Conservation (phyloP, 2,113 vertebrate genomes). For the Neotoma lepida region DNA sequence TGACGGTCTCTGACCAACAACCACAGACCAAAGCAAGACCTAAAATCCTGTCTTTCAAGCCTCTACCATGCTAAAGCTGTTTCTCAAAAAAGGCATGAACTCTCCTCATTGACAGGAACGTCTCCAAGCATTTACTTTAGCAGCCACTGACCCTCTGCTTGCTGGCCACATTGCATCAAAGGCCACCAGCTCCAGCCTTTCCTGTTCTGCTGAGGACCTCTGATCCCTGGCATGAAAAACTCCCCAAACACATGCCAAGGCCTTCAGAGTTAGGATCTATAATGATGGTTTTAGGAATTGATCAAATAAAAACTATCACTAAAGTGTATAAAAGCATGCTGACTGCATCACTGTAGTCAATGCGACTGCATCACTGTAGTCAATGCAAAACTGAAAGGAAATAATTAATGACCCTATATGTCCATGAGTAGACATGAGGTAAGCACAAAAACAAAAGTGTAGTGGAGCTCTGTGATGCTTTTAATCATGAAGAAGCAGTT, state of each 20-base stretch:
- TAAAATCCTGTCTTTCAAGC: background rate
- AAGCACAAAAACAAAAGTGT: background rate
- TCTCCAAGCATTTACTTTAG: background rate
- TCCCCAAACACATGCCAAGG: background rate
- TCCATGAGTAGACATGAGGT: background rate
- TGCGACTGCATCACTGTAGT: background rate
- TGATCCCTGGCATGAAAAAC: background rate
- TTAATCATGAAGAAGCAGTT: background rate
- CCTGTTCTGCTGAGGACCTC: background rate
- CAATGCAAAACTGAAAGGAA: background rate
- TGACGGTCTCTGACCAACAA: fast-evolving
- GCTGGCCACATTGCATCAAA: background rate
- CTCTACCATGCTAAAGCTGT: background rate
- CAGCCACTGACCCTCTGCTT: background rate
- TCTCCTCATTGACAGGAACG: background rate
- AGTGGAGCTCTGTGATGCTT: background rate
- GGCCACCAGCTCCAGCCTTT: background rate
- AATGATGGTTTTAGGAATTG: background rate
- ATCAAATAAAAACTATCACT: background rate
- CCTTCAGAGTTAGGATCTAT: background rate
- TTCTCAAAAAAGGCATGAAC: background rate
- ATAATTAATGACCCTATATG: background rate
- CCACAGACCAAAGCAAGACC: background rate
- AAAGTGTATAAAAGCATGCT: background rate
- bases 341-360: background rate